Conservation (phyloP, 2,797 vertebrate genomes). For the Phaenicophaeus curvirostris region DNA sequence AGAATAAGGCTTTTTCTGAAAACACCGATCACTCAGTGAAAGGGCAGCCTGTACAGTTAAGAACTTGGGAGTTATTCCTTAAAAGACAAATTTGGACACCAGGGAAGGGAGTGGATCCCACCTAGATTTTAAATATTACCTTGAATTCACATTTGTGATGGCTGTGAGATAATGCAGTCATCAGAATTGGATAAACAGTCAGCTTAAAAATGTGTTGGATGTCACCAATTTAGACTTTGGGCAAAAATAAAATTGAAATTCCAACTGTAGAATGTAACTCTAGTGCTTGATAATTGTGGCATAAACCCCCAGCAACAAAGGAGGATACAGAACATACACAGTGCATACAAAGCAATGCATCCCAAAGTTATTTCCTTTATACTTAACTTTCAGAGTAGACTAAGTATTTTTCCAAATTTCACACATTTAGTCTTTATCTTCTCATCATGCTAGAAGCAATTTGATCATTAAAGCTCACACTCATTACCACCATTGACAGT, state of each 20-base stretch:
- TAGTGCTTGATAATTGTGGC: background rate
- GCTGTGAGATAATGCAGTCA: background rate
- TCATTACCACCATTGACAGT: background rate
- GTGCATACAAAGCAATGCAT: background rate
- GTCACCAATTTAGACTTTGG: background rate
- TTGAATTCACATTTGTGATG: background rate
- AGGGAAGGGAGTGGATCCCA: background rate
- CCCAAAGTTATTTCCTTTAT: background rate
- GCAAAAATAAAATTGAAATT: constrained; percentile 43
- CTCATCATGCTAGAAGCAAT: background rate
- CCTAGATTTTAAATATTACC: background rate
- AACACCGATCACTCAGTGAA: background rate
- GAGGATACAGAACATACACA: background rate
- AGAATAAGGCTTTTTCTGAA: background rate
- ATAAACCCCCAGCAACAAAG: background rate
- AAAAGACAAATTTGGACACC: background rate
- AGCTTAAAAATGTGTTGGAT: background rate
- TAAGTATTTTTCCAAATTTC: background rate
- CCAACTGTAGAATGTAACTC: constrained; percentile 23
- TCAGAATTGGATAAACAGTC: background rate
- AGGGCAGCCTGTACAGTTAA: background rate
- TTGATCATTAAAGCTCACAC: background rate
- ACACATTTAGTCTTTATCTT: background rate
- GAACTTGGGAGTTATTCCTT: background rate
- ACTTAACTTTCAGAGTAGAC: background rate